A percentile compares a stretch with the other conserved stretches of the same genome.
Conservation (phyloP, 2,113 vertebrate genomes). For the Grammatotria lemairii region DNA sequence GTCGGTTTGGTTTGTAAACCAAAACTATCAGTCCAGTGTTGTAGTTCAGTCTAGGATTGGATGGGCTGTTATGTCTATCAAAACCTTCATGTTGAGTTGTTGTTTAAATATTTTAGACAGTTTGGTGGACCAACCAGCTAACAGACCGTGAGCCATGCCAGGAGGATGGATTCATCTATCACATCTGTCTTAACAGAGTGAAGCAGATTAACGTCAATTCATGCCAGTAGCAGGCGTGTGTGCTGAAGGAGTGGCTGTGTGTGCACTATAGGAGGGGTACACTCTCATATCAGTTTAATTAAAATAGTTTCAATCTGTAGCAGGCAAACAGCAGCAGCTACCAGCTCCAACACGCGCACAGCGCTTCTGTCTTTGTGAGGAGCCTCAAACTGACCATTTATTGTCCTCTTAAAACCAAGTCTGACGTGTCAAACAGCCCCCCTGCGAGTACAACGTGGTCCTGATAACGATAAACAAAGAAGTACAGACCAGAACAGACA, state of each 20-base stretch:
- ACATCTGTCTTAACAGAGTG: not conserved
- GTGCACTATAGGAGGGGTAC: slow-evolving; percentile 17
- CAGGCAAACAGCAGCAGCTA: not conserved
- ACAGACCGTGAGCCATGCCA: not conserved
- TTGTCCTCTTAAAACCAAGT: not conserved
- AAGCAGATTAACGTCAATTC: not conserved
- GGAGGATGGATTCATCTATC: not conserved
- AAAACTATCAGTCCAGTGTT: not conserved
- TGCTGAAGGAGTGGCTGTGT: slow-evolving; percentile 29
- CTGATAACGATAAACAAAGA: not conserved
- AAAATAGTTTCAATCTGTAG: slow-evolving; percentile 46
- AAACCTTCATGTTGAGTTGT: not conserved
- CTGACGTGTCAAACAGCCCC: not conserved
- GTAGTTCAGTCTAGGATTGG: not conserved
- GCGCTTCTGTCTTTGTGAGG: not conserved
- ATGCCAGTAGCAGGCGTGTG: not conserved
- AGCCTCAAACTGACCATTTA: not conserved
- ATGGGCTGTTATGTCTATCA: not conserved
- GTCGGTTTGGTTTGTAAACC: not conserved
- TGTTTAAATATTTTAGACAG: not conserved
- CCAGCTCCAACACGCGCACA: not conserved
- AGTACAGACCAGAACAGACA: not conserved
- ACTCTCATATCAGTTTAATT: slow-evolving; percentile 9
- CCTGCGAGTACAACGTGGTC: not conserved
- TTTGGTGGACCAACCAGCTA: not conserved